Percentiles rank a stretch among this genome's conserved stretches.
These are phyloP conservation scores for Mallateleia sp. DNA, from an alignment of 2,888 invertebrate genomes.

Conservation along the genomic window DNA sequence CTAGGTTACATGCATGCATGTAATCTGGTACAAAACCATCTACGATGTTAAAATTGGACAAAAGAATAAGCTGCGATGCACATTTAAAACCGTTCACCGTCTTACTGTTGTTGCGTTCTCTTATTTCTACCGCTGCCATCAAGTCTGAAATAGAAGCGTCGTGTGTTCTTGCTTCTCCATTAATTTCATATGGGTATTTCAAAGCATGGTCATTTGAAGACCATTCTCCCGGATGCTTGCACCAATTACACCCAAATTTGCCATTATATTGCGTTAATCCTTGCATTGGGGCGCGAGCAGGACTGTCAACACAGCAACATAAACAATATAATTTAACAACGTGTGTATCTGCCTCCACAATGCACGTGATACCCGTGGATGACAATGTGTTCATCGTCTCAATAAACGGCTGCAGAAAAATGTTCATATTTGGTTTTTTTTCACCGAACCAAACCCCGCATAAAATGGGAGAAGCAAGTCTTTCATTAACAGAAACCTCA, in stretches of 20 bases:
- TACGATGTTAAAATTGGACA: conserved; percentile 73
- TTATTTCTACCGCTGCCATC: conserved; percentile 16
- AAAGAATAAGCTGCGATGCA: conserved; percentile 39
- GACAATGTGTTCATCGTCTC: conserved; percentile 63
- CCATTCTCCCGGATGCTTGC: conserved; percentile 64
- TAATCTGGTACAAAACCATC: conserved; percentile 70
- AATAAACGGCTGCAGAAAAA: conserved; percentile 42
- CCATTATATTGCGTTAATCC: conserved; percentile 66
- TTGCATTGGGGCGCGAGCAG: conserved; percentile 62
- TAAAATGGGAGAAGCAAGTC: conserved; percentile 45
- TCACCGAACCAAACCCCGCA: conserved; percentile 28
- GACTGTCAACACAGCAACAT: conserved; percentile 64
- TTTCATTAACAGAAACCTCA: conserved; percentile 58
- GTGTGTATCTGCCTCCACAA: conserved; percentile 32
- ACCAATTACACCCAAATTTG: conserved; percentile 74
- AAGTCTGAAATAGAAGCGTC: conserved; percentile 12
- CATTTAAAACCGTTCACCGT: conserved; percentile 42
- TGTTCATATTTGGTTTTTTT: not conserved
- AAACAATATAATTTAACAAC: conserved; percentile 55
- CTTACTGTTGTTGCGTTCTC: conserved; percentile 31
- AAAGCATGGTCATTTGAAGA: not conserved
- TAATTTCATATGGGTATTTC: conserved; percentile 42
- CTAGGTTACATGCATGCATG: too few species aligned
- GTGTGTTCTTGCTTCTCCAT: conserved; percentile 19
- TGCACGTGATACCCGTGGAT: conserved; percentile 44